Conservation (phyloP, 1,140 invertebrate species). For the Aricia agestis region DNA sequence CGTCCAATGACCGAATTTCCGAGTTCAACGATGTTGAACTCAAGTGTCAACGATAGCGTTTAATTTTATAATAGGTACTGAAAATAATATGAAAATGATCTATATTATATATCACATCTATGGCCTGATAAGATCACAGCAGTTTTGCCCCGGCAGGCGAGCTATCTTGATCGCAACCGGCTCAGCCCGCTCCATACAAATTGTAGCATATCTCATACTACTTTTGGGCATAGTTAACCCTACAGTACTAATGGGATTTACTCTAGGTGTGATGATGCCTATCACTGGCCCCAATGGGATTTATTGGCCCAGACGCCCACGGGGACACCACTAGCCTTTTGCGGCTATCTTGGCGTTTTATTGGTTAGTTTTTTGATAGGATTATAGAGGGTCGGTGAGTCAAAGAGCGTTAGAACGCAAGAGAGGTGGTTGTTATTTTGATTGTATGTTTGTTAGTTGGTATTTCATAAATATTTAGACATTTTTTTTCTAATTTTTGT, state of each 20-base stretch:
- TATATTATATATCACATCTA: not conserved
- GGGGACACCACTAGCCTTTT: not conserved
- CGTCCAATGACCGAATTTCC: too few relatives aligned
- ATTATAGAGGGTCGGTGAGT: not conserved
- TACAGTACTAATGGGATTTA: conserved; percentile 65
- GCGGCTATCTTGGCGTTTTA: not conserved
- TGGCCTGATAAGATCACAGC: conserved; percentile 51
- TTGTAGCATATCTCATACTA: conserved; percentile 67
- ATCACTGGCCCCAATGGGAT: conserved; percentile 14
- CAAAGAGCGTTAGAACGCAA: not conserved
- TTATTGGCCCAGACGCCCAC: not conserved
- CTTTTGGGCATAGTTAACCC: conserved; percentile 72
- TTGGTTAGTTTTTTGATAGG: not conserved
- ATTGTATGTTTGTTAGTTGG: too few relatives aligned
- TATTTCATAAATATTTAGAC: too few relatives aligned
- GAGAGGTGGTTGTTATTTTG: not conserved
- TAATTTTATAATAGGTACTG: too few relatives aligned
- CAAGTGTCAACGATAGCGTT: too few relatives aligned
- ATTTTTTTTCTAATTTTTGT: too few relatives aligned
- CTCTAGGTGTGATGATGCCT: conserved; percentile 44
- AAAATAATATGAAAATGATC: not conserved
- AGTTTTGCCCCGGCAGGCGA: conserved; percentile 47
- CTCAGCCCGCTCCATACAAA: conserved; percentile 66
- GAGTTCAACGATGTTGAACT: too few relatives aligned
- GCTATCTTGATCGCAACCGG: conserved; percentile 62